Conservation (phyloP, 1,140 invertebrate genomes). For the Ceratina calcarata region DNA sequence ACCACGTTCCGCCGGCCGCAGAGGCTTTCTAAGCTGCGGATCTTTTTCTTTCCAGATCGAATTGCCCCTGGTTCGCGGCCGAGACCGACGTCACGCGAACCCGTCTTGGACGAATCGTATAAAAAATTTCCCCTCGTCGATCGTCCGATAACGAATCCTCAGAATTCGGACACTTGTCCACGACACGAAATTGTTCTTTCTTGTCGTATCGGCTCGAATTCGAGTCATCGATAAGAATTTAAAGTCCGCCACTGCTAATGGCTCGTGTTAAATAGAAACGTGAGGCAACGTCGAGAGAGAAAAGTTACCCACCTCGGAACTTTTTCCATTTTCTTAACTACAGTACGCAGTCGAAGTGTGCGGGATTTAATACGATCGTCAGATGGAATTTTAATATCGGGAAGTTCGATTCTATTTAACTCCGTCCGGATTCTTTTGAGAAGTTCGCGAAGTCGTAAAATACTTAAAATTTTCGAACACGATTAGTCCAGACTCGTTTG, state of each 20-base stretch:
- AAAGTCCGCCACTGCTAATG: neutral
- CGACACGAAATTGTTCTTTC: neutral
- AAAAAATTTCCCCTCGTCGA: neutral
- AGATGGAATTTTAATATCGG: neutral
- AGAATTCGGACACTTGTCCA: neutral
- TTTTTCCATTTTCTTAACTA: neutral
- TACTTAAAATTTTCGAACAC: neutral
- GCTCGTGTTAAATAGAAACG: neutral
- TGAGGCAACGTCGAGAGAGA: neutral
- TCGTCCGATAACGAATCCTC: neutral
- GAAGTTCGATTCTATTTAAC: neutral
- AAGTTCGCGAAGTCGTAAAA: neutral
- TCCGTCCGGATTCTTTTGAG: neutral
- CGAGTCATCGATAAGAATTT: neutral
- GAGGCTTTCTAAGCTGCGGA: slow-evolving; percentile 49
- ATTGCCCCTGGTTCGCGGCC: slow-evolving; percentile 2
- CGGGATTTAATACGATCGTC: neutral
- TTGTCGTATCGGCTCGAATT: neutral
- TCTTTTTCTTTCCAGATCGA: slow-evolving; percentile 51
- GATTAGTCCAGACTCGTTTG: neutral
- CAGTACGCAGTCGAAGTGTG: no score
- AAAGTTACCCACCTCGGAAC: neutral
- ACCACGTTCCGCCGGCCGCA: slow-evolving; percentile 25
- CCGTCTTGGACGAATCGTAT: neutral
- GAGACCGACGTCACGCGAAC: slow-evolving; percentile 6